Evolutionary conservation across 2,888 invertebrate genomes (phyloP).

Genomic region (Cosmorhoe ocellata): DNA sequence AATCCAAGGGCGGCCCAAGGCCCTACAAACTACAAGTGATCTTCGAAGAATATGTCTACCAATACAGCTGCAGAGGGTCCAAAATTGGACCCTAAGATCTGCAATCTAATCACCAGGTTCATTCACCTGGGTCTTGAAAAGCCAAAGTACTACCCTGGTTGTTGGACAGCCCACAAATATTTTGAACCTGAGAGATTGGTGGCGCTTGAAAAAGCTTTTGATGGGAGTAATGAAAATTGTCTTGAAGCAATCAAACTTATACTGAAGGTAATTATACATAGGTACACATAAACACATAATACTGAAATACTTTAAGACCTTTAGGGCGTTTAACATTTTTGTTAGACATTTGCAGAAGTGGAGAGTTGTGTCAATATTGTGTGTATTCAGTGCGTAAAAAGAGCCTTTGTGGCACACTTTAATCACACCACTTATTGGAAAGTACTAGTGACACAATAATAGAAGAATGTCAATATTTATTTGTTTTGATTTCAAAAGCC

Average conservation of each 20-base stretch:
- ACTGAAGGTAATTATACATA: constrained; percentile 66
- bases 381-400: too few species aligned
- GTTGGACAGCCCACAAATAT: constrained; percentile 78
- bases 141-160: constrained; percentile 81
- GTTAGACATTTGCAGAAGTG: too few species aligned
- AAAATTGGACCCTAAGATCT: constrained; percentile 55
- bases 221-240: constrained; percentile 39
- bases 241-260: constrained; percentile 61
- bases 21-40: too few species aligned
- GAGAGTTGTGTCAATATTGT: too few species aligned
- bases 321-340: too few species aligned
- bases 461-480: too few species aligned
- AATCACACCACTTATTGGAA: too few species aligned
- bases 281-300: too few species aligned
- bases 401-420: too few species aligned
- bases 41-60: constrained; percentile 46
- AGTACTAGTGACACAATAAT: too few species aligned
- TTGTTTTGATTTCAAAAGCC: not conserved
- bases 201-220: constrained; percentile 56
- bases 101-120: constrained; percentile 70
- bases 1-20: too few species aligned
- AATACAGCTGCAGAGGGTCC: constrained; percentile 29
- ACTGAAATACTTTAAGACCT: too few species aligned
- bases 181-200: constrained; percentile 67
- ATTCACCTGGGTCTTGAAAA: constrained; percentile 78